These are phyloP conservation scores for Trinorchestia longiramus DNA, from an alignment of 1,140 invertebrate species.

Conservation along the genomic window DNA sequence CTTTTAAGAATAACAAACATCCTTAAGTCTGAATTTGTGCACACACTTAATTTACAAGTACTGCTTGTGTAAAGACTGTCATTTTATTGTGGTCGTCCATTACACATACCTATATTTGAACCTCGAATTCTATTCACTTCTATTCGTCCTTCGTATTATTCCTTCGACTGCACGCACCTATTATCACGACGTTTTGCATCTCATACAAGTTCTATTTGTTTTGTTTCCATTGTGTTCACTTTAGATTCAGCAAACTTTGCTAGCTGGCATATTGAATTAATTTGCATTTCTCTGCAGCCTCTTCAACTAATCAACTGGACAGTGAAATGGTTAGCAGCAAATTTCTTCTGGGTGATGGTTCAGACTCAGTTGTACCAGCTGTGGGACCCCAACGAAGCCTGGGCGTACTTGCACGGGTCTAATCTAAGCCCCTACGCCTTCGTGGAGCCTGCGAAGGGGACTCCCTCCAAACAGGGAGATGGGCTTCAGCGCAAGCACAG, in stretches of 20 bases:
- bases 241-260: too few relatives aligned
- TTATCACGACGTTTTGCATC: not conserved
- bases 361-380: conserved; percentile 70
- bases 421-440: conserved; percentile 2
- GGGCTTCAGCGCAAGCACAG: not conserved
- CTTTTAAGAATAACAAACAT: too few relatives aligned
- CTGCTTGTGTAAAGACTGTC: too few relatives aligned
- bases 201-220: not conserved
- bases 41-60: too few relatives aligned
- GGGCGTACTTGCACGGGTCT: conserved; percentile 61
- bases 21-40: too few relatives aligned
- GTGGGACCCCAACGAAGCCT: conserved; percentile 69
- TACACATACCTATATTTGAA: too few relatives aligned
- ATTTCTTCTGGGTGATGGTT: conserved; percentile 71
- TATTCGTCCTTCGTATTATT: not conserved
- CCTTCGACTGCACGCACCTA: not conserved
- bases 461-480: not conserved
- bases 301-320: conserved; percentile 72
- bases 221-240: too few relatives aligned
- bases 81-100: too few relatives aligned
- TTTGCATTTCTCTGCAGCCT: conserved; percentile 69
- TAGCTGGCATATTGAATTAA: not conserved
- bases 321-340: conserved; percentile 71
- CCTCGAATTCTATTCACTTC: too few relatives aligned
- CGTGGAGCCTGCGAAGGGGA: not conserved